These are phyloP conservation scores for Caenorhabditis latens DNA, from an alignment of 1,140 invertebrate species.

Conservation along the genomic window DNA sequence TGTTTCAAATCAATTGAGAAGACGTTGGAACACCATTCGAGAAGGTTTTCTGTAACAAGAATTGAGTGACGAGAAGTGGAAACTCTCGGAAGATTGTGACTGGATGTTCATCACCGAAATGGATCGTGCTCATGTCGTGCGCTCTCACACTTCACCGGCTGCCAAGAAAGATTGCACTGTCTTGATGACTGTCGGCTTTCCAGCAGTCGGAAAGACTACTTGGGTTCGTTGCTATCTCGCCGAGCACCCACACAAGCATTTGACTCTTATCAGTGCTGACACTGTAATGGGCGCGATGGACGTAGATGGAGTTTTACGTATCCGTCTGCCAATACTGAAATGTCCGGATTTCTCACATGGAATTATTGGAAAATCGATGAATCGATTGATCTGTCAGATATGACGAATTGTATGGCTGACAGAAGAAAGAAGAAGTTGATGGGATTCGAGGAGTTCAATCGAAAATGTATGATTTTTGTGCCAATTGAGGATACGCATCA, in stretches of 20 bases:
- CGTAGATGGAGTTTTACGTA: conserved; percentile 73
- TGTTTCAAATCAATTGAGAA: conserved; percentile 72
- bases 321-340: conserved; percentile 69
- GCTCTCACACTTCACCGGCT: conserved; percentile 58
- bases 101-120: conserved; percentile 58
- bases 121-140: conserved; percentile 44
- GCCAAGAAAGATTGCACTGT: conserved; percentile 74
- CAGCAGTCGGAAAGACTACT: conserved; percentile 70
- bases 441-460: conserved; percentile 72
- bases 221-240: conserved; percentile 75
- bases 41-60: conserved; percentile 70
- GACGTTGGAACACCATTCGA: conserved; percentile 73
- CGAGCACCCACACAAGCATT: conserved; percentile 75
- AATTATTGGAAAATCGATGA: conserved; percentile 71
- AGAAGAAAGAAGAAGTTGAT: conserved; percentile 68
- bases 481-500: conserved; percentile 68
- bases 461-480: conserved; percentile 73
- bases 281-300: conserved; percentile 72
- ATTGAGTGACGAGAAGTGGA: conserved; percentile 48
- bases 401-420: conserved; percentile 73
- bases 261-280: conserved; percentile 73
- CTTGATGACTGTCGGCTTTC: conserved; percentile 73
- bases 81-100: conserved; percentile 34
- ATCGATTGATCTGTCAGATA: conserved; percentile 63
- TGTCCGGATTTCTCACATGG: conserved; percentile 77